Base-by-base conservation (phyloP, 2,113 vertebrate species). In the Peromyscus leucopus region DNA sequence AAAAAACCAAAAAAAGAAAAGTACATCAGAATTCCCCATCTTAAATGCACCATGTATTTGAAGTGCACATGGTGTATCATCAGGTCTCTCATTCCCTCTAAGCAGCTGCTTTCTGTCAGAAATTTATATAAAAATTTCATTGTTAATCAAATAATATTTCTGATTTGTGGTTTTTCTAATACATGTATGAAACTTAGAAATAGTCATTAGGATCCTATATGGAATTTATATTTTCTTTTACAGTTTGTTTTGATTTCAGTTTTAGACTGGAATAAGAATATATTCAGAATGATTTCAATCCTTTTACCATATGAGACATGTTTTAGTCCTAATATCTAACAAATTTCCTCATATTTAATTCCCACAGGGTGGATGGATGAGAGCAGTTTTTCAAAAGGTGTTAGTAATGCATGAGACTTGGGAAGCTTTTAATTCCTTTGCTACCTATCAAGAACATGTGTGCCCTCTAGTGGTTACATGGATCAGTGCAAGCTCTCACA, bases 101-200 rank as follows among this genome's bases (percentile, higher is more conserved):
- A 85, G 33, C 7, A 51, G 3, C 48, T 71, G 9, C 7, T 71
- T 71, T 24, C 22, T 33, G 36, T 1, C 13, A 72, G 3, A 89
- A 55, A 42, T 15, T 92, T 92, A 51, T 22, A 80, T 79, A 28
- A 61, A 74, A 16, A 74, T 5, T 92, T 86, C 11, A 42, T 51
- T 67, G 33, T 51, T 95, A 87, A 88, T 88, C 31, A 93, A 75
- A 79, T 69, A 17, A 46, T 55, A 65, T 55, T 83, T 82, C 55
- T 26, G 17, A 31, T 72, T 78, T 31, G 3, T 76, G 7, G 12
- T 46, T 65, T 82, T 65, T 61, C 17, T 36, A 55, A 46, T 7
- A 75, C 39, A 16, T 24, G 5, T 55, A 15, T 33, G 13, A 65
- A 55, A 59, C 33, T 89, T 93, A 36, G 11, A 95, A 79, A 89